phyloP scores from a whole-genome alignment of 2,797 vertebrate genomes.

The Kryptolebias ocellatus region DNA sequence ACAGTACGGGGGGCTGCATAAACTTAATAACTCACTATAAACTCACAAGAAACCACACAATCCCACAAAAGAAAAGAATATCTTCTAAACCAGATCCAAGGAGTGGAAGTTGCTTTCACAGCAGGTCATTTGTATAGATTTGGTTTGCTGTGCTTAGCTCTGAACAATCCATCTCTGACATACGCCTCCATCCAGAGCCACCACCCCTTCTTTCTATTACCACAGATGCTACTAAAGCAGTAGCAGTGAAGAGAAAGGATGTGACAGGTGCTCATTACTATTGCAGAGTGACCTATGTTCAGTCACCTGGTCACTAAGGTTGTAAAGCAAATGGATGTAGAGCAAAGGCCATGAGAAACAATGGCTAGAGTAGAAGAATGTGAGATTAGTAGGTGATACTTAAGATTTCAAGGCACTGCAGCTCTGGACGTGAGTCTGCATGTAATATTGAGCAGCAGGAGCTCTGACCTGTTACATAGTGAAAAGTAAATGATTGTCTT shows the following conservation, averaged over 20 bases:
- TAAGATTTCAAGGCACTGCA: conserved; percentile 10
- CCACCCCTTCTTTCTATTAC: conserved; percentile 34
- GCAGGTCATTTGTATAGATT: conserved; percentile 71
- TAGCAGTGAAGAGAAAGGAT: conserved; percentile 58
- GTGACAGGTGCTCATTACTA: conserved; percentile 29
- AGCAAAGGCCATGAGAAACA: conserved; percentile 32
- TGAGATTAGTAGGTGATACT: conserved; percentile 12
- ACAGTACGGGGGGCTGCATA: neutral
- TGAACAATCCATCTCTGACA: conserved; percentile 62
- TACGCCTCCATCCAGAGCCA: conserved; percentile 31
- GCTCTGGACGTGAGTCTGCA: conserved; percentile 27
- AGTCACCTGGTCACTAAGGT: conserved; percentile 44
- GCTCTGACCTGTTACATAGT: conserved; percentile 11
- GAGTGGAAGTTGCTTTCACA: conserved; percentile 32
- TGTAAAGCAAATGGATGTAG: conserved; percentile 35
- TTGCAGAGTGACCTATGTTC: conserved; percentile 42
- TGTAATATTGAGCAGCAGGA: conserved; percentile 27
- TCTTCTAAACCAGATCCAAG: conserved; percentile 11
- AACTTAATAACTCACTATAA: conserved; percentile 5
- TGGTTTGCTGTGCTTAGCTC: conserved; percentile 49
- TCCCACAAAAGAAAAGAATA: neutral
- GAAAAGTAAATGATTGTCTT: conserved; percentile 27
- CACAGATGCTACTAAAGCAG: conserved; percentile 37
- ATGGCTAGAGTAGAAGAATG: conserved; percentile 24
- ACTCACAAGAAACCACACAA: conserved; percentile 27